Conservation (phyloP, 2,797 vertebrate species). For the Macropus fuliginosus region DNA sequence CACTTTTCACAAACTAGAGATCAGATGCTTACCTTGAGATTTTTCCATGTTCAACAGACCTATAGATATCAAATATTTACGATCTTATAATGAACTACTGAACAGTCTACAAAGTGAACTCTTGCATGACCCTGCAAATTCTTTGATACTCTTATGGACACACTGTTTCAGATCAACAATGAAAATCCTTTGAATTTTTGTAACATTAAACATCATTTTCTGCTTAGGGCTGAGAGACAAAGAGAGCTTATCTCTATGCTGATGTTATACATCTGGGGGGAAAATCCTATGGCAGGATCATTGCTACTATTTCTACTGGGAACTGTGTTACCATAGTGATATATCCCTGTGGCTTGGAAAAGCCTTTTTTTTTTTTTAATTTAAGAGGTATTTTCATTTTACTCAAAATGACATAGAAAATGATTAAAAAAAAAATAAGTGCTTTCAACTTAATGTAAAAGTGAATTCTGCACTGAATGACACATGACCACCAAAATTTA, state of each 20-base stretch:
- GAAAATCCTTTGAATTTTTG: not conserved
- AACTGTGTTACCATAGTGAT: constrained; percentile 79
- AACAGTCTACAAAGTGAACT: not conserved
- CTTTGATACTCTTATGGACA: not conserved
- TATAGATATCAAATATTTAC: not conserved
- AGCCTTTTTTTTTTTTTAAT: constrained; percentile 72
- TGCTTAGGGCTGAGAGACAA: not conserved
- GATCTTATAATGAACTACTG: not conserved
- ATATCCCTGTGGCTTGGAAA: constrained; percentile 65
- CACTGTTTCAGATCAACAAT: not conserved
- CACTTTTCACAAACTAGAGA: not conserved
- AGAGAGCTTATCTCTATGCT: not conserved
- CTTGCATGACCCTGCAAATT: not conserved
- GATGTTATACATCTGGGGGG: constrained; percentile 5
- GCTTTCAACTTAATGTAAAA: not conserved
- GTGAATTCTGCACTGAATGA: not conserved
- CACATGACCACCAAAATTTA: not conserved
- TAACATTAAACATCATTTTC: not conserved
- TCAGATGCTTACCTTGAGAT: not conserved
- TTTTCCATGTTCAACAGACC: not conserved
- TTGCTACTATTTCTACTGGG: constrained; percentile 70
- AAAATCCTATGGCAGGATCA: constrained; percentile 44
- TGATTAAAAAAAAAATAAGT: not conserved
- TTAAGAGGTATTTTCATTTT: constrained; percentile 64
- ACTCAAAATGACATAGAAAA: constrained; percentile 62